Base-by-base conservation (phyloP, 2,797 vertebrate genomes). In the Diglossa cyanea region DNA sequence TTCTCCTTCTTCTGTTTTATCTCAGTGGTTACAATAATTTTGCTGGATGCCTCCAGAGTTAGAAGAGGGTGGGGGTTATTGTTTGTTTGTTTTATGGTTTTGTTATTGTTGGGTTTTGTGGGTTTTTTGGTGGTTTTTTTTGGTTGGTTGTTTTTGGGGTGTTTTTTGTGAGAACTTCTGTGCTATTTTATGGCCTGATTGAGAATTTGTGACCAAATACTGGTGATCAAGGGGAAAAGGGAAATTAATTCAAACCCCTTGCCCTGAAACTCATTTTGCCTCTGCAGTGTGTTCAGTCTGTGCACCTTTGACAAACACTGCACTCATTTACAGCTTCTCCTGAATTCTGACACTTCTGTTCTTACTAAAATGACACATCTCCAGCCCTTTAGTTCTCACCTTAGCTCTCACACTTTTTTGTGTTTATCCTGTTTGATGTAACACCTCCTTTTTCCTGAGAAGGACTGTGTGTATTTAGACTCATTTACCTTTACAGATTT, bases 371-470 rank as follows among this genome's bases (percentile, higher is more conserved):
- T 30, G 47, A 37, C 60, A 6, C 3, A 12, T 37, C 35, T 62
- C 58, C 25, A 33, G 17, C 31, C 35, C 51, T 74, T 37, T 33
- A 14, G 57, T 82, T 87, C 55, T 92, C 54, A 58, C 63, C 31
- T 86, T 31, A 53, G 17, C 15, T 68, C 58, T 88, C 86, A 92
- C 33, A n/a, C 4, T n/a, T 63, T 50, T 86, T 65, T 87, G 30
- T 62, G 40, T 77, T 62, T 77, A 70, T 67, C 23, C 66, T 88
- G 21, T 79, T 89, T 76, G 35, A 63, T 30, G 2, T 25, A 81
- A 83, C n/a, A 65, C 53, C 40, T 85, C n/a, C 51, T 76, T 0
- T 86, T 94, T 95, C 62, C 81, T 83, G 65, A 71, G 55, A 61
- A 9, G n/a, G 11, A 47, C 19, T 40, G 26, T 1, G 1, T 13